Conservation (phyloP, 2,797 vertebrate genomes). For the Sebastes vulpes region DNA sequence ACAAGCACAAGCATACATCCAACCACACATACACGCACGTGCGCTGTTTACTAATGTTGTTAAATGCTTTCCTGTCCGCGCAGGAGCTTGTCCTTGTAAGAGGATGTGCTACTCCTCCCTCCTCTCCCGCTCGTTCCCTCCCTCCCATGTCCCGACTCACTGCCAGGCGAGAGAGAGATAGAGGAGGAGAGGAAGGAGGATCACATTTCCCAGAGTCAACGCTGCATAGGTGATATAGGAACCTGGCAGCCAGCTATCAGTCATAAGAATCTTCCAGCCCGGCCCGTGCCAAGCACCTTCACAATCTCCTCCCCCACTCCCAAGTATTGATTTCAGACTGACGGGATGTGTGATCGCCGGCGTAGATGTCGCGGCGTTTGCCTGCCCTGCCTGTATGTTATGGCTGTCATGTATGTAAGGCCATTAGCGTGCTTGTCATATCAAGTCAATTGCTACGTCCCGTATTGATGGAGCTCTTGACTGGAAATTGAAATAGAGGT, state of each 20-base stretch:
- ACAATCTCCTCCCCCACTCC: slow-evolving; percentile 10
- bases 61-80: slow-evolving; percentile 35
- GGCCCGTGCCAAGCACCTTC: not conserved
- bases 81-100: slow-evolving; percentile 59
- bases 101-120: slow-evolving; percentile 44
- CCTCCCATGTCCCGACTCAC: not conserved
- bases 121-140: slow-evolving; percentile 10
- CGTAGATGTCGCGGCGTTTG: slow-evolving; percentile 20
- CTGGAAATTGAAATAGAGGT: slow-evolving; percentile 48
- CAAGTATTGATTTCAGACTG: slow-evolving; percentile 59
- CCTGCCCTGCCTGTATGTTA: slow-evolving; percentile 29
- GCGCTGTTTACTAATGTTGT: slow-evolving; percentile 44
- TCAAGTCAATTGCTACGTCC: slow-evolving; percentile 44
- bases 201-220: slow-evolving; percentile 66
- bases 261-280: slow-evolving; percentile 31
- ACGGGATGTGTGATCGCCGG: slow-evolving; percentile 38
- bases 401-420: slow-evolving; percentile 47
- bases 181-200: slow-evolving; percentile 34
- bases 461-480: slow-evolving; percentile 60
- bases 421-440: slow-evolving; percentile 41
- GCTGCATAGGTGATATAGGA: slow-evolving; percentile 64
- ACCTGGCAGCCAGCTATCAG: slow-evolving; percentile 47
- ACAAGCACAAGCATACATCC: not conserved
- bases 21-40: not conserved
- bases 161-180: slow-evolving; percentile 22